phyloP scores from a whole-genome alignment of 2,113 vertebrate species.

The Mormyrus iriodes region DNA sequence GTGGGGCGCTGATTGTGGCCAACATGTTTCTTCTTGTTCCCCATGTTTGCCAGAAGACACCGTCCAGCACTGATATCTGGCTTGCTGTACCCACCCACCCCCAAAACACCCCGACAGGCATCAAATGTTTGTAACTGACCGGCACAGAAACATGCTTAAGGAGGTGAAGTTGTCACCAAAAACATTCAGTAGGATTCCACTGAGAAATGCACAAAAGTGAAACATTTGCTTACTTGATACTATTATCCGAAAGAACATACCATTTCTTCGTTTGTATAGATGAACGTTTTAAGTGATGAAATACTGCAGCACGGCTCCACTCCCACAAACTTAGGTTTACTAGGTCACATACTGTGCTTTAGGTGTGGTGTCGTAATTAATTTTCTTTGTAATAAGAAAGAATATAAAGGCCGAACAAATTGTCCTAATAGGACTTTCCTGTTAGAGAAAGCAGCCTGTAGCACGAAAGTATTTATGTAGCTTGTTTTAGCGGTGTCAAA shows the following conservation, averaged over 20 bases:
- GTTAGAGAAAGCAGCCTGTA: background rate
- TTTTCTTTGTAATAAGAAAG: background rate
- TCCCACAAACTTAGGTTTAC: background rate
- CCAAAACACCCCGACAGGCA: background rate
- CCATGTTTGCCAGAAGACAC: background rate
- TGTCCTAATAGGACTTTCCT: background rate
- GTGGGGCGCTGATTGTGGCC: background rate
- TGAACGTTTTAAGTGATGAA: background rate
- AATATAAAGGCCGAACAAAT: background rate
- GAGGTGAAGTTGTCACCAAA: too few relatives aligned
- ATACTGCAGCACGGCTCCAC: background rate
- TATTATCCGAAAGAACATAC: background rate
- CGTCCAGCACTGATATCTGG: background rate
- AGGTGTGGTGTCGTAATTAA: background rate
- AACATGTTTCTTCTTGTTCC: background rate
- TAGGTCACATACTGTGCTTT: background rate
- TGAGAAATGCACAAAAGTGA: background rate
- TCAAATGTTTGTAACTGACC: background rate
- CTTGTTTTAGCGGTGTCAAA: background rate
- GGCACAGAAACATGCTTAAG: background rate
- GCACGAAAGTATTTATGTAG: background rate
- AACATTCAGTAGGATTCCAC: background rate
- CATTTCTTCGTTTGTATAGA: background rate
- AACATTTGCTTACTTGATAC: background rate
- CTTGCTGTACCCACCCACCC: background rate